These are phyloP conservation scores for Clarias pachynema DNA, from an alignment of 2,797 vertebrate species.

Conservation along the genomic window DNA sequence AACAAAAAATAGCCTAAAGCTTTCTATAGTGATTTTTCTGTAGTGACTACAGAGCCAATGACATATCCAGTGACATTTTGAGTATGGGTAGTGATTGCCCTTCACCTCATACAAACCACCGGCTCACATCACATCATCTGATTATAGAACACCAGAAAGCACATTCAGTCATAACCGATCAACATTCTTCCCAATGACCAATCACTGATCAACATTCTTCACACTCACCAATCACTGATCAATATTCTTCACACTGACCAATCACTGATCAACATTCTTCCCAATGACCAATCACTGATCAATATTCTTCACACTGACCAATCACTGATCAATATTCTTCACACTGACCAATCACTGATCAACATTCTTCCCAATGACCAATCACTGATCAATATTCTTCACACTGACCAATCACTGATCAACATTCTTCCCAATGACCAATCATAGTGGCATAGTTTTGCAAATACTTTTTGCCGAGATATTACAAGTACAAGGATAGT, in stretches of 20 bases:
- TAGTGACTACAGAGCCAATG: not conserved
- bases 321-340: not conserved
- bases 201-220: not conserved
- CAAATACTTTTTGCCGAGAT: not conserved
- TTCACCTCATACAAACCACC: not conserved
- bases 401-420: not conserved
- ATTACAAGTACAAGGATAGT: not conserved
- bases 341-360: not conserved
- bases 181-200: not conserved
- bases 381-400: not conserved
- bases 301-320: not conserved
- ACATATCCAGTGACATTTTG: not conserved
- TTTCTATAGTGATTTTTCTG: not conserved
- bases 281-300: not conserved
- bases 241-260: not conserved
- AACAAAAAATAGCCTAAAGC: not conserved
- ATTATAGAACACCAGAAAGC: not conserved
- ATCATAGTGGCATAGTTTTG: not conserved
- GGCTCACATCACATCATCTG: constrained; percentile 6
- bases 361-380: not conserved
- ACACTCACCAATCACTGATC: not conserved
- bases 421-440: not conserved
- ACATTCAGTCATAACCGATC: not conserved
- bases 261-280: not conserved
- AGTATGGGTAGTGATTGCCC: not conserved